Evolutionary conservation across 2,113 vertebrate genomes (phyloP).

Genomic region (Halichoerus grypus): DNA sequence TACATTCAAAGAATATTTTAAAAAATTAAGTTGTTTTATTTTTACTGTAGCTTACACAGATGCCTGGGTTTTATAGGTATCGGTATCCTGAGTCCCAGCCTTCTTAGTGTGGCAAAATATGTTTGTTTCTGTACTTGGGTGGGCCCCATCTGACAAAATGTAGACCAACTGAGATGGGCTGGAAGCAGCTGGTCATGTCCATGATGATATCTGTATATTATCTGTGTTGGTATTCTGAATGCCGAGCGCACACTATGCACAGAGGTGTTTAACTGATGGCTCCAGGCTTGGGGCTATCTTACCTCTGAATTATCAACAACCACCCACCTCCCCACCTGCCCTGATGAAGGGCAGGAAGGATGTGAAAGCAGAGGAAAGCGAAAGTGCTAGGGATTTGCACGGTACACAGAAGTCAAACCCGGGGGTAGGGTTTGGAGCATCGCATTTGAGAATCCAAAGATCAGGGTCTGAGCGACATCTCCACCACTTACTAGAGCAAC

Average conservation of each 20-base stretch:
- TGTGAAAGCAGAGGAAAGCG: neutral
- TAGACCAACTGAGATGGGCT: rapidly evolving
- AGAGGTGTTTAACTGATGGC: neutral
- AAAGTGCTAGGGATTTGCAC: too few relatives aligned
- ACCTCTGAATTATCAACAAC: neutral
- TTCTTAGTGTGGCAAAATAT: neutral
- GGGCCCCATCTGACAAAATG: neutral
- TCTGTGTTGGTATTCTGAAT: neutral
- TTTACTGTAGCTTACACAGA: neutral
- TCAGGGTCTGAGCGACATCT: neutral
- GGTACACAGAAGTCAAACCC: neutral
- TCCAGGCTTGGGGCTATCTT: neutral
- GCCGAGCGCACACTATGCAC: neutral
- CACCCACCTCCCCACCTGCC: neutral
- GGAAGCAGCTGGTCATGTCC: neutral
- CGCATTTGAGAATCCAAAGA: neutral
- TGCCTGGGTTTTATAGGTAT: neutral
- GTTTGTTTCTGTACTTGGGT: neutral
- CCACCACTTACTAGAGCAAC: neutral
- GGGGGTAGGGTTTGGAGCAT: neutral
- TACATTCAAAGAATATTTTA: neutral
- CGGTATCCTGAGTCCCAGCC: neutral
- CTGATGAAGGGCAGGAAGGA: neutral
- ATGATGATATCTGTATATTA: neutral
- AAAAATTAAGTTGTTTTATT: neutral